Conservation (phyloP, 2,113 vertebrate species). For the Irena cyanogastra region DNA sequence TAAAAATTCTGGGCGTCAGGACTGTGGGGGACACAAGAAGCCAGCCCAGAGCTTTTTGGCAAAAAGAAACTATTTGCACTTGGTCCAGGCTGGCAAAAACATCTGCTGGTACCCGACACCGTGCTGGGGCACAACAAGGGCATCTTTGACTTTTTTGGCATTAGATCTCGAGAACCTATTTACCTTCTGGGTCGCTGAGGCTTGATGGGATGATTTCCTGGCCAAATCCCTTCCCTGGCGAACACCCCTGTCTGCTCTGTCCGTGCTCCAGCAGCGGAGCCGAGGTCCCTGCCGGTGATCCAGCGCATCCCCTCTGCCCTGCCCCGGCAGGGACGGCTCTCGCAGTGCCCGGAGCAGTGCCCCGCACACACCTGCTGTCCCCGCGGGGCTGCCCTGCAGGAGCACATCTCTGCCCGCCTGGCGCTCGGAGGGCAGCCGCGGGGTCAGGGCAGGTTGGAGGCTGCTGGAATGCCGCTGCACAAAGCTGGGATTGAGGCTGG, state of each 20-base stretch:
- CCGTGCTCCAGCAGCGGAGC: neutral
- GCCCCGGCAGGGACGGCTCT: neutral
- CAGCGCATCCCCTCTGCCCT: neutral
- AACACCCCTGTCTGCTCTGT: neutral
- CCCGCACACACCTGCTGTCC: neutral
- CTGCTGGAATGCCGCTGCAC: constrained; percentile 65
- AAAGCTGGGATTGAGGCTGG: constrained; percentile 74
- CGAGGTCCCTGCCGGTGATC: neutral
- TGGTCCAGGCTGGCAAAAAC: neutral
- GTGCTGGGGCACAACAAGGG: neutral
- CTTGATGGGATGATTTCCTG: neutral
- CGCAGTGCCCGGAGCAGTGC: accelerated
- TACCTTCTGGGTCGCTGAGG: neutral
- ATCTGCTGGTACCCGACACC: constrained; percentile 28
- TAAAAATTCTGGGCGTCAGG: constrained; percentile 65
- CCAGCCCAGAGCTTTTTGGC: constrained; percentile 60
- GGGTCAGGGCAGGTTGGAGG: constrained; percentile 44
- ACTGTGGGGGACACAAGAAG: constrained; percentile 58
- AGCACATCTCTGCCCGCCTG: neutral
- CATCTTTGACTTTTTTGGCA: neutral
- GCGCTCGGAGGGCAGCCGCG: neutral
- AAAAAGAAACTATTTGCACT: constrained; percentile 56
- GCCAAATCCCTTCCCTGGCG: neutral
- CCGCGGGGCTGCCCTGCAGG: accelerated
- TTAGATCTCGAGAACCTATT: neutral